Evolutionary conservation across 2,888 invertebrate genomes (phyloP).

Genomic region (Epinotia brunnichana): DNA sequence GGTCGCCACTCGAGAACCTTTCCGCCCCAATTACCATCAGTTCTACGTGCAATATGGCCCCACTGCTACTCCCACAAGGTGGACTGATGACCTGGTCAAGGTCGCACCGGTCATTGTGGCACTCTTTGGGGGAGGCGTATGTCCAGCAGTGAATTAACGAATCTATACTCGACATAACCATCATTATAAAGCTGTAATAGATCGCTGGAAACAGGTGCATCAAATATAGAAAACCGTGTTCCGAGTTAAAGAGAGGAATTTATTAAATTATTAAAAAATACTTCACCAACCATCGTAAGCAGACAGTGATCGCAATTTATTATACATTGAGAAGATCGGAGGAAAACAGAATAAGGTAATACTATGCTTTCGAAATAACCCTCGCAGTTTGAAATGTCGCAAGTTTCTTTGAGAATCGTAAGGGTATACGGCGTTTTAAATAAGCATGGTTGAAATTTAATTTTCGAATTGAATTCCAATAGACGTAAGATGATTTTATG

Average conservation of each 20-base stretch:
- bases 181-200: conserved; percentile 31
- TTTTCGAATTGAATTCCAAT: conserved; percentile 71
- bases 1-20: no score
- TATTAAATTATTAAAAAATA: conserved; percentile 56
- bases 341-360: conserved; percentile 63
- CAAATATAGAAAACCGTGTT: conserved; percentile 33
- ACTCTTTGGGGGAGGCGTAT: no score
- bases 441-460: conserved; percentile 52
- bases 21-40: no score
- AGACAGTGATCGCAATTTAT: conserved; percentile 75
- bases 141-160: no score
- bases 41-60: no score
- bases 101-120: no score
- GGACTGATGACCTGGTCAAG: no score
- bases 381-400: neutral
- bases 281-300: conserved; percentile 50
- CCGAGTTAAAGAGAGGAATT: conserved; percentile 29
- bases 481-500: conserved; percentile 73
- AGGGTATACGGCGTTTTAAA: neutral
- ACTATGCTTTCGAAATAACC: conserved; percentile 54
- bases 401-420: neutral
- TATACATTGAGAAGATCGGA: conserved; percentile 63
- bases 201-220: conserved; percentile 33
- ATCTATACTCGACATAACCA: conserved; percentile 9
- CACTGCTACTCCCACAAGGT: no score